Evolutionary conservation across 2,888 invertebrate genomes (phyloP), one percentile per base, ranked within the genome.

Genomic region (Nemurella pictetii): DNA sequence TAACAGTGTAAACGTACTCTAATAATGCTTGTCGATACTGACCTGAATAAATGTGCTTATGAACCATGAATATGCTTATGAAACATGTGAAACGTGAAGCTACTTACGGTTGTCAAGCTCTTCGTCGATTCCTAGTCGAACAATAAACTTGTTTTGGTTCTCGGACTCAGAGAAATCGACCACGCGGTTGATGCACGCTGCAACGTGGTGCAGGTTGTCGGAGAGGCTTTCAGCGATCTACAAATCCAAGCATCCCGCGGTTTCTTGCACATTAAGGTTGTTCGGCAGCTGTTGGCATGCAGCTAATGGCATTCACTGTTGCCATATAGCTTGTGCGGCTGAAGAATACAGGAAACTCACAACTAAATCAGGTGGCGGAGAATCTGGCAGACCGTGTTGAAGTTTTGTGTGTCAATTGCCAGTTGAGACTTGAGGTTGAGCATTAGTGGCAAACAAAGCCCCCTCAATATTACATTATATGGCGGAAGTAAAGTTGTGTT

Each of bases 121-220:
- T 0, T 93, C 91, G 89, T 96, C 96, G 0, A 97, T 93, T 83
- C 95, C 96, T 29, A 93, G 90, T 87, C 95, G 95, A 0, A 97
- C 95, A 0, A 94, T 93, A 88, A 97, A 95, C 88, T 95, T 93
- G 55, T 93, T 93, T 87, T 93, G 92, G 7, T 90, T 90, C 87
- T 91, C 92, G 9, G 93, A 93, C 55, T 92, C 91, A 85, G 93
- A 94, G 88, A 95, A 94, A 89, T 96, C 95, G 85, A 96, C 92
- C n/a, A 95, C 93, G 87, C 94, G 92, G 87, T 94, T 93, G 89
- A 96, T 94, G 84, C 94, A 94, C 84, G 94, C 91, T 84, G 94
- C 94, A 88, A 96, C 92, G 89, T 93, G 89, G 85, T 91, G 91
- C 83, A 93, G 89, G 55, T 91, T 91, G 72, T 91, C 90, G 27